Base-by-base conservation (phyloP, 2,113 vertebrate species). In the Hypomesus transpacificus region DNA sequence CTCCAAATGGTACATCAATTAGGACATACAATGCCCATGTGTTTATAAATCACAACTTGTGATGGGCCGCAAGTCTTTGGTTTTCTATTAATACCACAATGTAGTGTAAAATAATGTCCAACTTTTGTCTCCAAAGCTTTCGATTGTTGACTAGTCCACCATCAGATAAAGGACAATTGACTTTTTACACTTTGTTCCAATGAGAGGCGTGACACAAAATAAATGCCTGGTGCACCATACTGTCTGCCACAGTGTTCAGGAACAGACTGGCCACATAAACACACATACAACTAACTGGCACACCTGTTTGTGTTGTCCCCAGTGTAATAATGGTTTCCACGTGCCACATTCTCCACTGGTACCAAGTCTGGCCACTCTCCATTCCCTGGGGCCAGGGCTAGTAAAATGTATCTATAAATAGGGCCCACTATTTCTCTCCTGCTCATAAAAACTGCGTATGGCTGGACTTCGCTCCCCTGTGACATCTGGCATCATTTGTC, bases 401-500 rank as follows among this genome's bases (percentile, higher is more conserved):
- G 74, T 88, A 87, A 87, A 91, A 87, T 34, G 21, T 65, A 75
- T 78, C 82, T 84, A 88, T 88, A 89, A 91, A 89, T 87, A 89
- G 69, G 66, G 75, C 75, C 70, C 77, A 86, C 73, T 74, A 81
- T 84, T 89, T 82, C 76, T 63, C 78, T 80, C 60, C 64, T 79
- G 73, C 81, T 82, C 77, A 84, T 91, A 91, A 89, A 89, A 90
- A 89, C 82, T 84, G 39, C 77, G 69, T 57, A 77, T 71, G 75
- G 80, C 82, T 84, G 79, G 65, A 71, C 87, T 89, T 88, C 71
- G 83, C 82, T 82, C 78, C 57, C 78, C 74, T 85, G 69, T 86
- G 85, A 83, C 87, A 89, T 84, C 84, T 89, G 87, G 86, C 84
- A 64, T 89, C 79, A 82, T 90, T 90, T 87, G 84, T 91, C 87